These are phyloP conservation scores for Diplodus sargus DNA, from an alignment of 2,797 vertebrate species.

Conservation along the genomic window DNA sequence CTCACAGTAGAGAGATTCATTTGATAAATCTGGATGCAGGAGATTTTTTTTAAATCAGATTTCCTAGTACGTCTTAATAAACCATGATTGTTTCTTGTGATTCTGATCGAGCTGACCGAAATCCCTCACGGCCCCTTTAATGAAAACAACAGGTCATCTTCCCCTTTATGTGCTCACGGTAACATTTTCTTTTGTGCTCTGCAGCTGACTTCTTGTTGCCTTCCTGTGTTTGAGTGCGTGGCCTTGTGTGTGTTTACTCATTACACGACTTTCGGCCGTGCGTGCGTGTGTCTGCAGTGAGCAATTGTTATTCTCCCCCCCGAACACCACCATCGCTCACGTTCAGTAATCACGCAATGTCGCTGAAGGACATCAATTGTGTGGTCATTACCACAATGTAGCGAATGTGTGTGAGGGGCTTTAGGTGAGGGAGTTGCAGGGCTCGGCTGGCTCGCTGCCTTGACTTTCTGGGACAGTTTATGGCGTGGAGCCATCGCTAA, in stretches of 20 bases:
- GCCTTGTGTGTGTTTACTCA: constrained; percentile 57
- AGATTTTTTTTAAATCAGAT: neutral
- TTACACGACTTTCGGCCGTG: constrained; percentile 28
- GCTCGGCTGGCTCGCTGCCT: constrained; percentile 8
- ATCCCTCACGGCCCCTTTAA: neutral
- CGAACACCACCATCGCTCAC: constrained; percentile 16
- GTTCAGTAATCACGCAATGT: constrained; percentile 38
- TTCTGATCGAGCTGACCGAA: too few species aligned
- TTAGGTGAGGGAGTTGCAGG: neutral
- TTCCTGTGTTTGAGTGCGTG: constrained; percentile 62
- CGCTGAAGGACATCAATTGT: constrained; percentile 50
- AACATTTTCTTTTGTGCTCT: constrained; percentile 27
- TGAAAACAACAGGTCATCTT: neutral
- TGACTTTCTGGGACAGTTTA: neutral
- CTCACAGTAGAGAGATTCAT: neutral
- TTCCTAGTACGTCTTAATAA: neutral
- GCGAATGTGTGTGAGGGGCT: constrained; percentile 2
- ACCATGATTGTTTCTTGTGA: neutral
- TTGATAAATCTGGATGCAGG: neutral
- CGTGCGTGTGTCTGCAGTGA: constrained; percentile 34
- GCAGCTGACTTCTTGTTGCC: constrained; percentile 43
- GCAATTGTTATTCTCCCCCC: constrained; percentile 48
- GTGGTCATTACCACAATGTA: constrained; percentile 15
- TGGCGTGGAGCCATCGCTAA: neutral
- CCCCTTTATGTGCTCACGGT: neutral